These are phyloP conservation scores for Temnothorax curvispinosus DNA, from an alignment of 1,140 invertebrate species.

Conservation along the genomic window DNA sequence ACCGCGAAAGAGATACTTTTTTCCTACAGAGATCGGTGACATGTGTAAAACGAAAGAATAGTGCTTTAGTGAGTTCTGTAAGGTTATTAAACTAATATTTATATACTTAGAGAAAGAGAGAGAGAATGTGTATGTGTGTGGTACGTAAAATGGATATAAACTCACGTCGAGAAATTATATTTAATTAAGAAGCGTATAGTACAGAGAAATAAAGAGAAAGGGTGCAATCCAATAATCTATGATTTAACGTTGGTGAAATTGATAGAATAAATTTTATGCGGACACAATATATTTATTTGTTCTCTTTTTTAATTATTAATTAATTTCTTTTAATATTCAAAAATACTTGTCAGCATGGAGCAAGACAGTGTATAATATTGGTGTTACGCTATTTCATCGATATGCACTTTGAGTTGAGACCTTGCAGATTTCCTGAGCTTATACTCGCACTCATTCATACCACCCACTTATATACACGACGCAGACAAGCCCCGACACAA, in stretches of 20 bases:
- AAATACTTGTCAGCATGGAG: not conserved
- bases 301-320: not conserved
- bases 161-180: not conserved
- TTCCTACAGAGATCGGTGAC: not conserved
- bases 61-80: not conserved
- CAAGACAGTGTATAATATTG: not conserved
- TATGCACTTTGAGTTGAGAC: not conserved
- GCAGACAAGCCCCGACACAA: not conserved
- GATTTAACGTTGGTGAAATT: not conserved
- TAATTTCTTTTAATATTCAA: not conserved
- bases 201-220: not conserved
- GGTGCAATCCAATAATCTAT: not conserved
- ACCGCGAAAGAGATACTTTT: not conserved
- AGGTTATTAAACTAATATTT: constrained; percentile 37
- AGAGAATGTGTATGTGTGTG: no score
- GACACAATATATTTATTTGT: not conserved
- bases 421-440: constrained; percentile 12
- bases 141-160: not conserved
- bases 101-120: not conserved
- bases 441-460: constrained; percentile 12
- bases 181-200: constrained; percentile 1
- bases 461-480: not conserved
- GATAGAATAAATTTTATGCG: not conserved
- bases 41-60: not conserved
- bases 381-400: not conserved